phyloP scores from a whole-genome alignment of 1,140 invertebrate genomes.

The Macrobrachium nipponense region DNA sequence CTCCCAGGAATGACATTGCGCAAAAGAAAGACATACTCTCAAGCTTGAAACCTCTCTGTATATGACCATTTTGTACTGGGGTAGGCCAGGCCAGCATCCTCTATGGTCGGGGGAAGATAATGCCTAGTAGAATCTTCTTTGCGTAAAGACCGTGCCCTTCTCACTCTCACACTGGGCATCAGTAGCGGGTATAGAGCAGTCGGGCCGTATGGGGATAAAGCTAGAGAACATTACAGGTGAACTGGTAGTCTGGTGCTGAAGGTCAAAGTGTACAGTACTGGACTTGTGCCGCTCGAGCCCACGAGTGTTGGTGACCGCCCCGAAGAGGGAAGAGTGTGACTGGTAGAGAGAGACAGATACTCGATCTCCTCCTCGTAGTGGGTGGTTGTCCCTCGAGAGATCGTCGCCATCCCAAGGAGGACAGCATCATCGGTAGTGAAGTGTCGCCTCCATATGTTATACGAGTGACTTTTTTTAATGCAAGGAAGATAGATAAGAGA shows the following conservation, averaged over 20 bases:
- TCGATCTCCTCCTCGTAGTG: conserved; percentile 1
- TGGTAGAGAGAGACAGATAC: conserved; percentile 29
- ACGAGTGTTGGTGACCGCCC: conserved; percentile 3
- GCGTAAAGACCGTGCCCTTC: conserved; percentile 31
- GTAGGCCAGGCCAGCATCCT: conserved; percentile 28
- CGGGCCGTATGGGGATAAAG: conserved; percentile 62
- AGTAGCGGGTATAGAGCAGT: conserved; percentile 60
- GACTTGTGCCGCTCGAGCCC: conserved; percentile 16
- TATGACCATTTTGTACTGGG: conserved; percentile 34
- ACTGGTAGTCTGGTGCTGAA: conserved; percentile 59
- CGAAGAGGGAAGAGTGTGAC: conserved; percentile 4
- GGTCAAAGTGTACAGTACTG: conserved; percentile 61
- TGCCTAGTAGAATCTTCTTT: background rate
- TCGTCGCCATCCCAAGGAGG: too few relatives aligned
- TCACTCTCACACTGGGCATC: conserved; percentile 44
- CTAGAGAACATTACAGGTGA: conserved; percentile 62
- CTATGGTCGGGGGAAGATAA: conserved; percentile 43
- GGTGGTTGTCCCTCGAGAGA: background rate
- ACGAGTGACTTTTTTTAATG: conserved; percentile 25
- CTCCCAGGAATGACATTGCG: background rate
- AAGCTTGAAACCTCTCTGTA: background rate
- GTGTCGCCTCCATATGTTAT: background rate
- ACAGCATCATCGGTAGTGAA: background rate
- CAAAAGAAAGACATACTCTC: conserved; percentile 7
- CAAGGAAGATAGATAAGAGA: conserved; percentile 25